Conservation (phyloP, 2,888 invertebrate genomes). For the Athetis lepigone region DNA sequence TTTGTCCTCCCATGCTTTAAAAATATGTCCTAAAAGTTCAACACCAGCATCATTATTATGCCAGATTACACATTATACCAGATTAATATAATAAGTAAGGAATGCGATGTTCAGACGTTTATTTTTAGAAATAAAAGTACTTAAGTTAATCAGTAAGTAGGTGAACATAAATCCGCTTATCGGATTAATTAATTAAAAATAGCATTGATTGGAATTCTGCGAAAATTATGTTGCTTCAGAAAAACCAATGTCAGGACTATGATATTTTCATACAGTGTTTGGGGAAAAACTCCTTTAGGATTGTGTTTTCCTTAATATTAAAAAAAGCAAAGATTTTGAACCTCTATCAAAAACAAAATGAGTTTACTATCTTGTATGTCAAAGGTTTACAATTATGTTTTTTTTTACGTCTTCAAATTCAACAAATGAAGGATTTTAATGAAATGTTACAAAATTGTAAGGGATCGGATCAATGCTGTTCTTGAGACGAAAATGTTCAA, state of each 20-base stretch:
- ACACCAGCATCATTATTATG: too few relatives aligned
- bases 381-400: too few relatives aligned
- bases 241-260: slow-evolving; percentile 14
- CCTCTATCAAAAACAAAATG: background rate
- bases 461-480: too few relatives aligned
- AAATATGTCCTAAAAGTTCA: too few relatives aligned
- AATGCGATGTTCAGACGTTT: background rate
- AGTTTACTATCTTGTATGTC: too few relatives aligned
- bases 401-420: too few relatives aligned
- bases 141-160: slow-evolving; percentile 3
- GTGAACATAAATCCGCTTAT: slow-evolving; percentile 21
- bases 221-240: background rate
- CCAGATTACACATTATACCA: too few relatives aligned
- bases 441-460: too few relatives aligned
- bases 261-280: background rate
- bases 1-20: too few relatives aligned
- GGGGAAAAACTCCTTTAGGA: background rate
- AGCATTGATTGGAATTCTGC: slow-evolving; percentile 32
- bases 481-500: background rate
- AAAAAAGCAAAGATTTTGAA: background rate
- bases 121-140: slow-evolving; percentile 38
- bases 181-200: slow-evolving; percentile 40
- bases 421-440: too few relatives aligned
- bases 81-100: background rate
- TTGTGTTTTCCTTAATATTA: background rate